These are phyloP conservation scores for Bagarius yarrelli DNA, from an alignment of 2,113 vertebrate genomes.

Conservation along the genomic window DNA sequence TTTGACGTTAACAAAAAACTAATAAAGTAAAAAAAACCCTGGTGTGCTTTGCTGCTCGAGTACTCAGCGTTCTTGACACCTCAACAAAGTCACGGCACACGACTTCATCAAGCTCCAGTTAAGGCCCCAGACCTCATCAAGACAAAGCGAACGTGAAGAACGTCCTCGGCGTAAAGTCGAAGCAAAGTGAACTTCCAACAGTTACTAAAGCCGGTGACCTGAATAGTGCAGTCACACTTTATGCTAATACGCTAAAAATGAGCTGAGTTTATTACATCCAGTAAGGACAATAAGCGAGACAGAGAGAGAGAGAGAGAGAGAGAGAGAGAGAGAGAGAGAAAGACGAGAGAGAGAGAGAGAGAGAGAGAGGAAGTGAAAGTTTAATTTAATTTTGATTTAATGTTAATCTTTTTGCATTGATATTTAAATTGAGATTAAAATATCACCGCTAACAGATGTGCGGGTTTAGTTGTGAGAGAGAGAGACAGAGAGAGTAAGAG, in stretches of 20 bases:
- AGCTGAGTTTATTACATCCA: slow-evolving; percentile 2
- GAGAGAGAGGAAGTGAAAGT: background rate
- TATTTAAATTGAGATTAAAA: background rate
- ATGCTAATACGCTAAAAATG: slow-evolving; percentile 17
- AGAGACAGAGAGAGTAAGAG: no score
- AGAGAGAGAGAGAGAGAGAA: no score
- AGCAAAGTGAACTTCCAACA: slow-evolving; percentile 44
- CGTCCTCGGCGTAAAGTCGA: slow-evolving; percentile 48
- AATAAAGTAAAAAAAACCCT: slow-evolving; percentile 34
- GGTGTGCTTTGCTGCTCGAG: slow-evolving; percentile 59
- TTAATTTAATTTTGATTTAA: background rate
- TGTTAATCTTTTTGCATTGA: background rate
- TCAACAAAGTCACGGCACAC: slow-evolving; percentile 61
- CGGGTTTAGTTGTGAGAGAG: background rate
- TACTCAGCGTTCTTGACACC: slow-evolving; percentile 52
- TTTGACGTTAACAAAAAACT: slow-evolving; percentile 33
- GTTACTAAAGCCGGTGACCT: slow-evolving; percentile 34
- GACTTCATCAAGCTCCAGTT: slow-evolving; percentile 54
- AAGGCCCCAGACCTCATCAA: slow-evolving; percentile 52
- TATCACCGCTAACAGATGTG: background rate
- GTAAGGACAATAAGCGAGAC: background rate
- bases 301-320: background rate
- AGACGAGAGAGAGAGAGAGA: background rate
- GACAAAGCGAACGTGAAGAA: slow-evolving; percentile 49
- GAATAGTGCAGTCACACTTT: slow-evolving; percentile 24